Evolutionary conservation across 1,140 invertebrate species (phyloP), one percentile per base, ranked within the genome.

Genomic region (Scaptomyza pallida): DNA sequence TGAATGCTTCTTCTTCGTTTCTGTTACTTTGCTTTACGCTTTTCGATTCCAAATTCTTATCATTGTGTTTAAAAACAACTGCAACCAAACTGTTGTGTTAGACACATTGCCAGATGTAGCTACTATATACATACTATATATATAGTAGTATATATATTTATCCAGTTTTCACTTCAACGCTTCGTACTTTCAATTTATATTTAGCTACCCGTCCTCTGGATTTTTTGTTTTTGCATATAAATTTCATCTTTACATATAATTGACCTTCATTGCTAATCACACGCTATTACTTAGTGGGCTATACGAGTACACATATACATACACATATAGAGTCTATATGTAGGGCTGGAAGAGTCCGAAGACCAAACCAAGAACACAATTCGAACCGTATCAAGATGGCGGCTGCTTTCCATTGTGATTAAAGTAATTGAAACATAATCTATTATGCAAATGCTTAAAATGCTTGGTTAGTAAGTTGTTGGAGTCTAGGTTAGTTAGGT

Each of bases 261-360:
- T 90, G 89, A 90, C 89, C 89, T 90, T 90, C 89, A 86, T 90
- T 90, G 72, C 89, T 90, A 90, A 90, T 90, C 89, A 90, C 89
- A 26, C 52, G 37, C 52, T 55, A 41, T 21, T 55, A 55, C 52
- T 55, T 55, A 55, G 21, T 43, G 52, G 52, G 52, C 37, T 37
- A 52, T 52, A 52, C 89, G 85, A 78, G 56, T 60, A 71, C 72
- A 37, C 57, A 52, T 51, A n/a, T 67, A 62, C 56, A 52, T 51
- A n/a, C 61, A 62, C 56, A 57, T 69, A 72, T 37, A 19, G 23
- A 26, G 6, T 5, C 23, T 41, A 6, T 33, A 30, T 57, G 61
- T 82, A 82, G n/a, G n/a, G 65, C 50, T 75, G 60, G 59, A 63
- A 50, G 64, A 45, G 63, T 59, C 23, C 47, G 23, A 9, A 33